A percentile compares a stretch with the other conserved stretches of the same genome.
These are phyloP conservation scores for Ptilorrhoa leucosticta DNA, from an alignment of 2,113 vertebrate genomes.

Conservation along the genomic window DNA sequence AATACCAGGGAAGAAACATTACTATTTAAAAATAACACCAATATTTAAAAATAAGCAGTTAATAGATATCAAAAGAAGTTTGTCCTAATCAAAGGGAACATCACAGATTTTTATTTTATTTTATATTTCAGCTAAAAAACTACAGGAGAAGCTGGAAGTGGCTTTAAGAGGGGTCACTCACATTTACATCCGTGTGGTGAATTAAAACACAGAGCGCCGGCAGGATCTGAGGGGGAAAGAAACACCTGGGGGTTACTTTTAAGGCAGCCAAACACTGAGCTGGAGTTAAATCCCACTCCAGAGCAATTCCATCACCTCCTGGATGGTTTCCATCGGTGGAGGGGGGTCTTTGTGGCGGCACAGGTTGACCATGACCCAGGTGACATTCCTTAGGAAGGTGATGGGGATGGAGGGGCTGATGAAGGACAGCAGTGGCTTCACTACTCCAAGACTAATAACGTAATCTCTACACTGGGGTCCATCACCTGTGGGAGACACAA, in stretches of 20 bases:
- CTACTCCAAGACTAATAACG: slow-evolving; percentile 95
- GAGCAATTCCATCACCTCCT: slow-evolving; percentile 81
- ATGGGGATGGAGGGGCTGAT: slow-evolving; percentile 99
- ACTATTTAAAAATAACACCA: neutral
- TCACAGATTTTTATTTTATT: fast-evolving
- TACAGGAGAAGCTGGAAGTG: neutral
- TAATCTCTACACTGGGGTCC: slow-evolving; percentile 98
- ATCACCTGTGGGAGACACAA: slow-evolving; percentile 79
- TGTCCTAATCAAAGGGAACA: neutral
- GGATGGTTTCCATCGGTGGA: slow-evolving; percentile 98
- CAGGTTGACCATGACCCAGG: slow-evolving; percentile 99
- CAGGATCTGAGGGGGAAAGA: slow-evolving; percentile 81
- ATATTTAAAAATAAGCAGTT: neutral
- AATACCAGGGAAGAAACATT: neutral
- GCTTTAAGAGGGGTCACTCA: slow-evolving; percentile 72
- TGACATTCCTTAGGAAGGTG: slow-evolving; percentile 98
- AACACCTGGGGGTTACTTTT: neutral
- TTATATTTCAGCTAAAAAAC: fast-evolving
- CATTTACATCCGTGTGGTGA: slow-evolving; percentile 98
- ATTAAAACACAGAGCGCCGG: slow-evolving; percentile 96
- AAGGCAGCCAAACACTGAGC: neutral
- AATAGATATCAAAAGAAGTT: neutral
- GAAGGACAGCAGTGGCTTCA: slow-evolving; percentile 96
- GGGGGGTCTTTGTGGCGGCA: slow-evolving; percentile 99
- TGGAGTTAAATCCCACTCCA: neutral